phyloP scores from a whole-genome alignment of 2,797 vertebrate species.

The Phrynocephalus vlangalii region DNA sequence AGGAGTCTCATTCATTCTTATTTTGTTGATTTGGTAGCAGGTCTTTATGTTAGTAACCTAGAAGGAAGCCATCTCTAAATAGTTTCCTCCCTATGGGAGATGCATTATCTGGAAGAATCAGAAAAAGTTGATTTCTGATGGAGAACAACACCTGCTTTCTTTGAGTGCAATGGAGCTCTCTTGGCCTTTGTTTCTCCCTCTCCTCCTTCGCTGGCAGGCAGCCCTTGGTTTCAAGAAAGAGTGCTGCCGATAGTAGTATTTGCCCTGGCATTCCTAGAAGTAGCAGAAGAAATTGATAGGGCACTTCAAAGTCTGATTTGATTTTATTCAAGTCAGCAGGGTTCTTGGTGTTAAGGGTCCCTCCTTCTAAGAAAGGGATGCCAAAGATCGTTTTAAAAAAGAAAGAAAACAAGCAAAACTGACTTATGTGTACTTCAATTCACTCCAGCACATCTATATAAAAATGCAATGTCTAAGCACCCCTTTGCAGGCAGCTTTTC shows the following conservation, averaged over 20 bases:
- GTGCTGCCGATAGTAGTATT: not conserved
- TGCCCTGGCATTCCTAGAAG: not conserved
- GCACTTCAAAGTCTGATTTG: not conserved
- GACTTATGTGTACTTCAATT: no score
- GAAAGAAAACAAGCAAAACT: not conserved
- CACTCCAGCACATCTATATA: no score
- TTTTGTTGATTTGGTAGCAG: not conserved
- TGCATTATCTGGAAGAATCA: not conserved
- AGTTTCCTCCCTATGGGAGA: not conserved
- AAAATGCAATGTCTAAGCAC: no score
- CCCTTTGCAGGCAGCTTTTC: not conserved
- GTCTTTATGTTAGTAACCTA: not conserved
- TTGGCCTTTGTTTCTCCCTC: not conserved
- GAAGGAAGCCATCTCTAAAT: not conserved
- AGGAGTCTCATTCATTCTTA: not conserved
- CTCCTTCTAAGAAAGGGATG: not conserved
- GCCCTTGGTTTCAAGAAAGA: not conserved
- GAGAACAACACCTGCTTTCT: not conserved
- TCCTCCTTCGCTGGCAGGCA: not conserved
- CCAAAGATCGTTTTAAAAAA: not conserved
- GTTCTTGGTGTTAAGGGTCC: not conserved
- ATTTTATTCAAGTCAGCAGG: not conserved
- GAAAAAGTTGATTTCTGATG: not conserved
- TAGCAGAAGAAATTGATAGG: conserved; percentile 2
- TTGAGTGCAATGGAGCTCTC: not conserved